A percentile compares a stretch with the other conserved stretches of the same genome.
These are phyloP conservation scores for Chelonia mydas DNA, from an alignment of 2,797 vertebrate species.

Conservation along the genomic window DNA sequence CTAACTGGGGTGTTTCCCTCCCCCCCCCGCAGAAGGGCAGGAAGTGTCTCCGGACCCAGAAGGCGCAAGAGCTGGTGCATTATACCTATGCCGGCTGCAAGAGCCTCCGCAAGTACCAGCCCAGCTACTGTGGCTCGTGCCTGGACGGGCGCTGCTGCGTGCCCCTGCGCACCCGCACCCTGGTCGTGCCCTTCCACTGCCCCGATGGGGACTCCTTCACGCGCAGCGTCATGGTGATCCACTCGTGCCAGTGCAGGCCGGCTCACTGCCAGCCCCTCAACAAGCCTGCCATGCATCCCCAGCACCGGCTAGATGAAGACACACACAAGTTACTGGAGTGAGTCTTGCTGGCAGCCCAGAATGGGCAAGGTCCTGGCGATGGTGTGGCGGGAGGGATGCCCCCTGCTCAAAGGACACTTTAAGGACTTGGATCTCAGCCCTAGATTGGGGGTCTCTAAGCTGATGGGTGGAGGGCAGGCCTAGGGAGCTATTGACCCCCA, in stretches of 20 bases:
- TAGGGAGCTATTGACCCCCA: background rate
- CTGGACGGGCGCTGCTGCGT: slow-evolving; percentile 85
- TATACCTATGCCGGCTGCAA: slow-evolving; percentile 84
- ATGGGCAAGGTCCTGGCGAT: background rate
- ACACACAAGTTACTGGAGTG: slow-evolving; percentile 84
- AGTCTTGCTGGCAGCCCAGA: background rate
- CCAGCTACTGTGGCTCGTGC: slow-evolving; percentile 86
- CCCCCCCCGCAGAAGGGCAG: slow-evolving; percentile 80
- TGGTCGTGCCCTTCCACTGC: slow-evolving; percentile 81
- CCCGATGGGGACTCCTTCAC: slow-evolving; percentile 80
- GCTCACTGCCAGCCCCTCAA: slow-evolving; percentile 83
- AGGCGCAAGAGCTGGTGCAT: slow-evolving; percentile 82
- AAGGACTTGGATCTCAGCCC: background rate
- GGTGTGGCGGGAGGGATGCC: background rate
- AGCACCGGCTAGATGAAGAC: slow-evolving; percentile 84
- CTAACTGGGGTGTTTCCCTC: background rate
- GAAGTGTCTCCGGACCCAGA: slow-evolving; percentile 86
- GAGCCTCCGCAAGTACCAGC: slow-evolving; percentile 82
- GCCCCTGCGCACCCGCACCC: slow-evolving; percentile 81
- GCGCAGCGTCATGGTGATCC: slow-evolving; percentile 84
- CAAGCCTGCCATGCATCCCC: slow-evolving; percentile 68
- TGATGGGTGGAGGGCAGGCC: background rate
- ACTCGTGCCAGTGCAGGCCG: slow-evolving; percentile 86
- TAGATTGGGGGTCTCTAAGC: background rate
- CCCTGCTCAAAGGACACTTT: background rate